Percentiles rank a stretch among this genome's conserved stretches.
Conservation (phyloP, 2,113 vertebrate species). For the Gobio gobio region DNA sequence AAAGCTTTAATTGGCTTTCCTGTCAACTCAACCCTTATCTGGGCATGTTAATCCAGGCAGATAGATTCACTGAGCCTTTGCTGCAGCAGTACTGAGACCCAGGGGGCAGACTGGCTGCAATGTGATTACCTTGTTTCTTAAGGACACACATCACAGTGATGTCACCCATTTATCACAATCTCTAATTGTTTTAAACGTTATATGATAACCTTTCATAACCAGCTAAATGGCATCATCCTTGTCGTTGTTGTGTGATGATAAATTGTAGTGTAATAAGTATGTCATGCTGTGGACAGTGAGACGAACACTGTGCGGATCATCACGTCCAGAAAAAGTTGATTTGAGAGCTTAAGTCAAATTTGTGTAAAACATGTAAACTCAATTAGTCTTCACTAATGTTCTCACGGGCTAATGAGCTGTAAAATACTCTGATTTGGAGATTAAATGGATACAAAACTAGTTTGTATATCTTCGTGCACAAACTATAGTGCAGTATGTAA, state of each 20-base stretch:
- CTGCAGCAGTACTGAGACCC: constrained; percentile 3
- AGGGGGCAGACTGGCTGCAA: constrained; percentile 14
- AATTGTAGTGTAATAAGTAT: not conserved
- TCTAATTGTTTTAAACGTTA: constrained; percentile 26
- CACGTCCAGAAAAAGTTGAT: constrained; percentile 1
- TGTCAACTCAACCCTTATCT: not conserved
- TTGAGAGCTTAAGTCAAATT: not conserved
- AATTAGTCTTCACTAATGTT: constrained; percentile 32
- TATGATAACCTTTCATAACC: constrained; percentile 18
- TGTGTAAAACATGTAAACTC: constrained; percentile 13
- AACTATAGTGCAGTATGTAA: not conserved
- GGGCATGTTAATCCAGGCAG: constrained; percentile 57
- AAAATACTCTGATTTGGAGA: constrained; percentile 12
- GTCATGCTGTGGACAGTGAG: not conserved
- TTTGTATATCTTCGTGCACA: not conserved
- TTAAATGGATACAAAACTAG: constrained; percentile 16
- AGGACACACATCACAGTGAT: constrained; percentile 12
- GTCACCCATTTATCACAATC: not conserved
- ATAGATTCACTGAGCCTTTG: constrained; percentile 37
- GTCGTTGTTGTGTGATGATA: not conserved
- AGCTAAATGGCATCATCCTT: not conserved
- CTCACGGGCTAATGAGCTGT: constrained; percentile 23
- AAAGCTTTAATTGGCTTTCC: constrained; percentile 42
- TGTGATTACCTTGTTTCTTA: constrained; percentile 37
- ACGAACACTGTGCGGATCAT: not conserved